A percentile compares a stretch with the other conserved stretches of the same genome.
Evolutionary conservation across 2,888 invertebrate genomes (phyloP).

Genomic region (Acholoe squamosa): DNA sequence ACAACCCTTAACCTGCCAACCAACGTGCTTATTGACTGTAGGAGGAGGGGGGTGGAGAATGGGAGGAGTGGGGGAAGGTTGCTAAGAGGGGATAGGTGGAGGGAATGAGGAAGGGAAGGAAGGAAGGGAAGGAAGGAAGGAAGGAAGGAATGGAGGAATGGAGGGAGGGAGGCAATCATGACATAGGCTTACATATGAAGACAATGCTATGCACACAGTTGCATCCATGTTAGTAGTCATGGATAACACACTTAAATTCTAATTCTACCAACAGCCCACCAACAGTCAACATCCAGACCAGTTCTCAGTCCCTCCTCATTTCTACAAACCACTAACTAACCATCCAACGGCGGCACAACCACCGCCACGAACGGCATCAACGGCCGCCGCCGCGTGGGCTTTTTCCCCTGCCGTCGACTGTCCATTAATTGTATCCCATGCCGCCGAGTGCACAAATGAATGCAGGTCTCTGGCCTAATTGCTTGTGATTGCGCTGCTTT

Average conservation of each 20-base stretch:
- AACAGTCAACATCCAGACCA: neutral
- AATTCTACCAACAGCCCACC: no score
- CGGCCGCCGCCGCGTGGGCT: neutral
- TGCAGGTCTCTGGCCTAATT: conserved; percentile 32
- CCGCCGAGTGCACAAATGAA: conserved; percentile 15
- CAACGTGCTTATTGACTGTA: neutral
- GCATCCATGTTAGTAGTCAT: no score
- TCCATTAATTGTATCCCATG: conserved; percentile 21
- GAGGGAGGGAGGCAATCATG: no score
- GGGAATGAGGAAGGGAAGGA: neutral
- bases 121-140: no score
- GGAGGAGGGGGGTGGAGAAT: neutral
- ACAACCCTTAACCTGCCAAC: neutral
- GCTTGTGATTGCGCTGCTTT: conserved; percentile 45
- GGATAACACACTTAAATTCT: no score
- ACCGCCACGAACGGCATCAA: neutral
- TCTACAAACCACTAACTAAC: neutral
- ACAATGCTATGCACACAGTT: no score
- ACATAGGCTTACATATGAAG: no score
- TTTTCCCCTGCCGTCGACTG: neutral
- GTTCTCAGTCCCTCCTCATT: neutral
- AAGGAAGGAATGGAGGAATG: no score
- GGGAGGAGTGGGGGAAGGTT: neutral
- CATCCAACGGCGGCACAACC: neutral
- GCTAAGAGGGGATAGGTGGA: neutral